Base-by-base conservation (phyloP, 2,888 invertebrate species). In the Pristionchus fissidentatus region DNA sequence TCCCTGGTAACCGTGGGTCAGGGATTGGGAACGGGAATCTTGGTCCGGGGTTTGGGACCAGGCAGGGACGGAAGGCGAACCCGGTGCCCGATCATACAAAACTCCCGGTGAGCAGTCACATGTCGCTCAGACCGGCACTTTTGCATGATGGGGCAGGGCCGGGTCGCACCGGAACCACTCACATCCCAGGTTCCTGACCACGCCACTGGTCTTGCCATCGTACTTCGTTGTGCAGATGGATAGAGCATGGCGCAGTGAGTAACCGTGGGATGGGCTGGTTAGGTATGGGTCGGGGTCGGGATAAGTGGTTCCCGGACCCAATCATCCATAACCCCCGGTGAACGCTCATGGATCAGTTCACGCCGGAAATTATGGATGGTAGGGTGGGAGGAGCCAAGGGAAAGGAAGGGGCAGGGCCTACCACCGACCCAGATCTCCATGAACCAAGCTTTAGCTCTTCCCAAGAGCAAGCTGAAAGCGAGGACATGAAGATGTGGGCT, bases 31-130 rank as follows among this genome's bases (percentile, higher is more conserved):
- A n/a, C n/a, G n/a, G n/a, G n/a, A n/a, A n/a, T n/a, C n/a, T n/a
- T n/a, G n/a, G n/a, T n/a, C n/a, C n/a, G n/a, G n/a, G n/a, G n/a
- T n/a, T n/a, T n/a, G n/a, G n/a, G n/a, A n/a, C n/a, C n/a, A n/a
- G n/a, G n/a, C n/a, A n/a, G 5, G 57, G 57, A 57, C 26, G 26
- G 26, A 26, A 57, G 57, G 26, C n/a, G n/a, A n/a, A 0, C 3
- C 66, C 66, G 41, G 26, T 15, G 70, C 70, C 70, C 70, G 70
- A 70, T 70, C 70, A 70, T 41, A 43, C 70, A 70, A 70, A 13
- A n/a, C 70, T 70, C 70, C 70, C 70, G 70, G 70, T 70, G 70
- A 70, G 43, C 70, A 3, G 4, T 29, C 7, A 13, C 8, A 55
- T 55, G 4, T 55, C 55, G 55, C n/a, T 55, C 55, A 55, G 7